Conservation (phyloP, 2,113 vertebrate genomes). For the Egretta garzetta region DNA sequence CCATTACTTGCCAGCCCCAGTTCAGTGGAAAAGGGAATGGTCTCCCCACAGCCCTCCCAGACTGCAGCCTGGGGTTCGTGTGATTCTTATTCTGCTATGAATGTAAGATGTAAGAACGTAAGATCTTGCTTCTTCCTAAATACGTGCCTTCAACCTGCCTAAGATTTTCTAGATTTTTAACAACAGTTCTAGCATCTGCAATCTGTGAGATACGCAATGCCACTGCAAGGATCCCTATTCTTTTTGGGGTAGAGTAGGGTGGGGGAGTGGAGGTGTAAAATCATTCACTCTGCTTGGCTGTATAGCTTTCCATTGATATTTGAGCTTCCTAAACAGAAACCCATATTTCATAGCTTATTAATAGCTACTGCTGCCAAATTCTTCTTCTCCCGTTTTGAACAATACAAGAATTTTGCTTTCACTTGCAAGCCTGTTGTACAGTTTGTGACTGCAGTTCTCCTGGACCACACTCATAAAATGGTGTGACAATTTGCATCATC, state of each 20-base stretch:
- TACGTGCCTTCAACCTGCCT: not conserved
- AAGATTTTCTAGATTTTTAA: not conserved
- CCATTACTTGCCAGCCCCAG: not conserved
- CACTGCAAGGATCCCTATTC: not conserved
- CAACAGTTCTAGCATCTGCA: not conserved
- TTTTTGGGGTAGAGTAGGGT: not conserved
- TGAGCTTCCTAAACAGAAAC: not conserved
- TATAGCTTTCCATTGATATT: not conserved
- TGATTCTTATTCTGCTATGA: not conserved
- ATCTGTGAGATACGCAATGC: not conserved
- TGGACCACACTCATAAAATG: rapidly evolving
- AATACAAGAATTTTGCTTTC: not conserved
- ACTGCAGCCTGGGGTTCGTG: rapidly evolving
- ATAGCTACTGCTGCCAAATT: not conserved
- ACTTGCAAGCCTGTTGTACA: not conserved
- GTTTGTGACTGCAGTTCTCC: not conserved
- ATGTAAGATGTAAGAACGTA: rapidly evolving
- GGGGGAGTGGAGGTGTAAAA: not conserved
- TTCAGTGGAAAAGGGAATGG: not conserved
- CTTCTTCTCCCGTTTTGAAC: not conserved
- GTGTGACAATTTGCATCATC: not conserved
- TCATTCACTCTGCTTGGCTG: not conserved
- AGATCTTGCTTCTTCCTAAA: not conserved
- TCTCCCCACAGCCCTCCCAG: not conserved
- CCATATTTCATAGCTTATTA: not conserved